These are phyloP conservation scores for Orthosia gracilis DNA, from an alignment of 2,888 invertebrate genomes.

Conservation along the genomic window DNA sequence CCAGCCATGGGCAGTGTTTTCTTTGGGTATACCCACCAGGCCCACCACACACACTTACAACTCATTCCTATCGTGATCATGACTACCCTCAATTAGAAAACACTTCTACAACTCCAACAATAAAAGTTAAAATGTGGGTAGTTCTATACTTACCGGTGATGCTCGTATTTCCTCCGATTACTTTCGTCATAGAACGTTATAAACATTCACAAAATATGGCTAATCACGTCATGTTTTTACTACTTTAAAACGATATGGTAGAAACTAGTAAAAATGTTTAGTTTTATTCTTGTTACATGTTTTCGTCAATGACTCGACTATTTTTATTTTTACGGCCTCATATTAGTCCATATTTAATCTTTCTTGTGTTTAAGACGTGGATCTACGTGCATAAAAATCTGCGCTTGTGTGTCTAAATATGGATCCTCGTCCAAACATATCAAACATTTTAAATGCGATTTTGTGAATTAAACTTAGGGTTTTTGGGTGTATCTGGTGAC, in stretches of 20 bases:
- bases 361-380: too few relatives aligned
- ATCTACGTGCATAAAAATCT: too few relatives aligned
- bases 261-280: constrained; percentile 7
- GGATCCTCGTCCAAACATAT: too few relatives aligned
- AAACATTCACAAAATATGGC: constrained; percentile 12
- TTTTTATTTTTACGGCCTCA: neutral
- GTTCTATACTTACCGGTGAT: constrained; percentile 28
- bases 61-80: neutral
- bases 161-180: constrained; percentile 22
- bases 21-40: neutral
- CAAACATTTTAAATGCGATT: too few relatives aligned
- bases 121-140: constrained; percentile 19
- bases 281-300: constrained; percentile 22
- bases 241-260: constrained; percentile 1
- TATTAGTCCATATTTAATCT: too few relatives aligned
- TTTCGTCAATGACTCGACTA: constrained; percentile 6
- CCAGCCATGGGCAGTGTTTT: too few relatives aligned
- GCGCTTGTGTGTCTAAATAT: too few relatives aligned
- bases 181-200: constrained; percentile 35
- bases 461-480: too few relatives aligned
- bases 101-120: constrained; percentile 9
- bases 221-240: constrained; percentile 34
- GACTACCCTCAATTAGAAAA: constrained; percentile 25
- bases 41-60: neutral
- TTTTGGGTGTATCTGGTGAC: too few relatives aligned